These are phyloP conservation scores for Drepana falcataria DNA, from an alignment of 2,888 invertebrate species.

Conservation along the genomic window DNA sequence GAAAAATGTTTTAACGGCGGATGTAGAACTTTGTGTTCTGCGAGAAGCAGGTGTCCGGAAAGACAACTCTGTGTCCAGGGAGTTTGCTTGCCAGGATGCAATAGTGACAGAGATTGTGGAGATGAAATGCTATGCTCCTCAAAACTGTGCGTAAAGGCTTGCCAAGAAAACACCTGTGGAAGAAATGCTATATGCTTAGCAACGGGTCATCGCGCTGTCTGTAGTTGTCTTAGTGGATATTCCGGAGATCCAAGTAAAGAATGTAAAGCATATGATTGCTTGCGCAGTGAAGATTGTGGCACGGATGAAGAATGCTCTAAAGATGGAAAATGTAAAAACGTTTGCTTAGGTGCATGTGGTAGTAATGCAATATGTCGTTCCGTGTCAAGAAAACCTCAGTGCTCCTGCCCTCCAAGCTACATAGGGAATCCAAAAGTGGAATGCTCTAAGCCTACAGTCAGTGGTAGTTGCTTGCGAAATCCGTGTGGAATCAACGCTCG, in stretches of 20 bases:
- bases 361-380: conserved; percentile 91
- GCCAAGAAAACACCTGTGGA: conserved; percentile 85
- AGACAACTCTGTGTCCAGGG: conserved; percentile 87
- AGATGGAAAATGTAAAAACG: conserved; percentile 86
- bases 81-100: conserved; percentile 88
- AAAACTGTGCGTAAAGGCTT: conserved; percentile 84
- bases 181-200: conserved; percentile 88
- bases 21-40: conserved; percentile 85
- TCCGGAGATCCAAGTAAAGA: conserved; percentile 88
- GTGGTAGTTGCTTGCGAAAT: conserved; percentile 86
- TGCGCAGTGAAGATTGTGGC: conserved; percentile 86
- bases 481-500: conserved; percentile 91
- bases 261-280: conserved; percentile 88
- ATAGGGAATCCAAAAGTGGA: conserved; percentile 88
- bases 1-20: conserved; percentile 86
- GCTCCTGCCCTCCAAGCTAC: conserved; percentile 89
- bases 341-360: conserved; percentile 89
- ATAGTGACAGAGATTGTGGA: conserved; percentile 87
- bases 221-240: conserved; percentile 91
- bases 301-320: conserved; percentile 85
- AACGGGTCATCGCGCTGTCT: conserved; percentile 89
- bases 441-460: conserved; percentile 82
- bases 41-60: conserved; percentile 83
- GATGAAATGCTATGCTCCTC: conserved; percentile 85
- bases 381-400: conserved; percentile 86